Evolutionary conservation across 1,140 invertebrate genomes (phyloP), one percentile per base, ranked within the genome.

Genomic region (Calliphora vicina): DNA sequence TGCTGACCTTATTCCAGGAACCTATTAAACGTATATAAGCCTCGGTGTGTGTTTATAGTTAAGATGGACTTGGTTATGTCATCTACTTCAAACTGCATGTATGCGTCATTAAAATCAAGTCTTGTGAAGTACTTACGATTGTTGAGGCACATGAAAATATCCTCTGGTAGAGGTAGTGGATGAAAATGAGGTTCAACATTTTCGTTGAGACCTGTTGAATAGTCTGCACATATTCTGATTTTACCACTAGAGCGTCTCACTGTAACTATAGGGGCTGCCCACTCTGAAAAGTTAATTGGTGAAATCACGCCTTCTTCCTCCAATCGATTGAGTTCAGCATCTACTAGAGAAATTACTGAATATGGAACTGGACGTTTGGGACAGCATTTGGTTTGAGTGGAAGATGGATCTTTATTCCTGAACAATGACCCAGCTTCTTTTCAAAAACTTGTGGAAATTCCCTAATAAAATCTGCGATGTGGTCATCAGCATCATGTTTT

Each of bases 211-310:
- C 74, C 81, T 0, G 80, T 67, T 26, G 42, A 81, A 29, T 83
- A 88, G 84, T 90, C 87, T n/a, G 83, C 86, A 81, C 83, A 90
- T 8, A 91, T 83, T 42, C 89, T 61, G 50, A 89, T 80, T 29
- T 82, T 83, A 9, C 86, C 85, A 84, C 86, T 85, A 17, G 84
- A 83, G 84, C 91, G 91, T 50, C 84, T 67, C 2, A 91, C 87
- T 26, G 86, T 82, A 1, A 91, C 90, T 9, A 92, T 85, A 0
- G 90, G 91, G 17, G 88, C 84, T 50, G 88, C 88, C 90, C 91
- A 92, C 78, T 90, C 85, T 67, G 86, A 86, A 83, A 86, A 84
- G 35, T 87, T 81, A 13, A 91, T 86, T 42, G 42, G 81, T 9
- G 76, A 20, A 25, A 83, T 80, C 29, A 83, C 74, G 20, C 67